Conservation (phyloP, 2,113 vertebrate genomes). For the Cervus canadensis region DNA sequence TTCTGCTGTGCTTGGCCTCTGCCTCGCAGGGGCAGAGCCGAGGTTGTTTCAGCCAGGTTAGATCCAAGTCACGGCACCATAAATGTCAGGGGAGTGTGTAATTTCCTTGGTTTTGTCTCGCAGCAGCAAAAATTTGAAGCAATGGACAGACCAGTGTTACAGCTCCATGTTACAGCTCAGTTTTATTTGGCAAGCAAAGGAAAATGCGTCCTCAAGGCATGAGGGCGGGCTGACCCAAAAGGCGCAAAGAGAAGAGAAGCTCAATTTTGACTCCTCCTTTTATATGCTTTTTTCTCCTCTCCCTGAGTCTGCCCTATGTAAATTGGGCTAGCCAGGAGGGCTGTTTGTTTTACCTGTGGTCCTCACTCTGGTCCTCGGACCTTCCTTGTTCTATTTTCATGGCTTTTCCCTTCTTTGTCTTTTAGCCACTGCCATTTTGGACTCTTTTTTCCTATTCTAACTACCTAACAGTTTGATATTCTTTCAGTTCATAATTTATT, state of each 20-base stretch:
- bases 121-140: not conserved
- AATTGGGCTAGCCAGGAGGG: not conserved
- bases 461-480: not conserved
- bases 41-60: not conserved
- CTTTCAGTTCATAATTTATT: not conserved
- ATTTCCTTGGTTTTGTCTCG: not conserved
- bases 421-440: not conserved
- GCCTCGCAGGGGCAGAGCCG: accelerated
- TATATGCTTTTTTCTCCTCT: not conserved
- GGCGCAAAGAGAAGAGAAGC: not conserved
- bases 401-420: not conserved
- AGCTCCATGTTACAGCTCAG: not conserved
- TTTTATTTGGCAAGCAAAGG: not conserved
- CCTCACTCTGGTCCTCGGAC: accelerated
- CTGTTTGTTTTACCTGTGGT: not conserved
- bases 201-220: not conserved
- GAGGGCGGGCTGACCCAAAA: not conserved
- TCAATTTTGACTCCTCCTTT: not conserved
- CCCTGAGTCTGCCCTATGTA: not conserved
- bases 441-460: not conserved
- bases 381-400: not conserved
- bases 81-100: not conserved
- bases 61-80: not conserved
- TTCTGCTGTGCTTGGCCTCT: not conserved
- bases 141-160: not conserved